These are phyloP conservation scores for Oreochromis grahami DNA, from an alignment of 2,797 vertebrate genomes.

Conservation along the genomic window DNA sequence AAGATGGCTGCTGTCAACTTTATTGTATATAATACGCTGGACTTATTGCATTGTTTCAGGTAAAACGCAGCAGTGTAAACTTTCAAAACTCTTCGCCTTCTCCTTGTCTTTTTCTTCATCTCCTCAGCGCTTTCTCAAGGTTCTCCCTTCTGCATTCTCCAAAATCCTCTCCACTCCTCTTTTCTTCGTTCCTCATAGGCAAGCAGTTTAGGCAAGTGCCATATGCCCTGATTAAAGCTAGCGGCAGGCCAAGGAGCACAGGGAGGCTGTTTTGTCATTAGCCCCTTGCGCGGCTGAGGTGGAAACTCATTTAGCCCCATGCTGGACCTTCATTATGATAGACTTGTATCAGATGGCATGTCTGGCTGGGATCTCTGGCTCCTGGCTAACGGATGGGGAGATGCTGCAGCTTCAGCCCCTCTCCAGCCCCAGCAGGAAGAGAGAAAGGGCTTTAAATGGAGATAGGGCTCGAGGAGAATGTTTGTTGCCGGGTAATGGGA, in stretches of 20 bases:
- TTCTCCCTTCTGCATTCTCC: conserved; percentile 12
- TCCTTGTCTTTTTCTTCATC: neutral
- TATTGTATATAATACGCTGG: neutral
- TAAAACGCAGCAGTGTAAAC: conserved; percentile 2
- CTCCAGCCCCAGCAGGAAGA: conserved; percentile 79
- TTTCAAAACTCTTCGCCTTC: neutral
- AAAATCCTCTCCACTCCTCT: conserved; percentile 13
- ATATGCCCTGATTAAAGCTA: conserved; percentile 92
- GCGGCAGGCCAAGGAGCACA: conserved; percentile 83
- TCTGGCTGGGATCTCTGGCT: conserved; percentile 83
- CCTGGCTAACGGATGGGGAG: conserved; percentile 79
- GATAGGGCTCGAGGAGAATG: conserved; percentile 47
- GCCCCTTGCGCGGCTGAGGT: conserved; percentile 92
- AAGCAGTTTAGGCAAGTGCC: conserved; percentile 86
- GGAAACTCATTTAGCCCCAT: conserved; percentile 99
- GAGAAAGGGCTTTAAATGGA: conserved; percentile 63
- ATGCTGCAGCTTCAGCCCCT: conserved; percentile 76
- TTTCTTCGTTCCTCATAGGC: conserved; percentile 55
- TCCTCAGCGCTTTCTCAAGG: neutral
- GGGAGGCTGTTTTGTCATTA: conserved; percentile 94
- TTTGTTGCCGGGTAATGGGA: conserved; percentile 28
- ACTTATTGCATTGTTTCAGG: neutral
- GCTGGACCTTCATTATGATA: conserved; percentile 99
- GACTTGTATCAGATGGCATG: conserved; percentile 96
- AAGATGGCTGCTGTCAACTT: neutral